Percentiles rank a stretch among this genome's conserved stretches.
Evolutionary conservation across 1,140 invertebrate species (phyloP).

Genomic region (Reticulitermes speratus): DNA sequence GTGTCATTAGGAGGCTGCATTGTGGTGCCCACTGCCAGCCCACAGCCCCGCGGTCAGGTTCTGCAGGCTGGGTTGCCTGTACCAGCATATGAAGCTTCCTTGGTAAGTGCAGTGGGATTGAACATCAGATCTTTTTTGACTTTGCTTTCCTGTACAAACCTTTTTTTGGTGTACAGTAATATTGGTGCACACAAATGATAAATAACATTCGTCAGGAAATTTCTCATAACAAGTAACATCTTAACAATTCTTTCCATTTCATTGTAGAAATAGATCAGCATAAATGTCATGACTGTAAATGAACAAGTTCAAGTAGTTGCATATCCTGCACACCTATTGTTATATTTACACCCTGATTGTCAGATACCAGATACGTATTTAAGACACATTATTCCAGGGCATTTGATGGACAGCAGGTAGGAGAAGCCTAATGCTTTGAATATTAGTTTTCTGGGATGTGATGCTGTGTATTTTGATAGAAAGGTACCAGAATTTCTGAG

Average conservation of each 20-base stretch:
- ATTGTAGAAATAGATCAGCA: neutral
- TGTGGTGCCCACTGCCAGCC: conserved; percentile 60
- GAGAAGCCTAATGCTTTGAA: too few relatives aligned
- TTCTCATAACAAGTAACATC: neutral
- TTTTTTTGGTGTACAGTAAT: neutral
- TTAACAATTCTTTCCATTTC: conserved; percentile 17
- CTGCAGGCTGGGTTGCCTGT: conserved; percentile 56
- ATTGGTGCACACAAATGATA: neutral
- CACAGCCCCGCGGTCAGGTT: conserved; percentile 44
- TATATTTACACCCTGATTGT: too few relatives aligned
- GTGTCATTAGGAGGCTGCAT: conserved; percentile 56
- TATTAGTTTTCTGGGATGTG: too few relatives aligned
- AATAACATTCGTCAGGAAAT: neutral
- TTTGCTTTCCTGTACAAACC: neutral
- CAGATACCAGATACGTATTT: too few relatives aligned
- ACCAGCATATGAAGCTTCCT: conserved; percentile 60
- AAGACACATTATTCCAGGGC: too few relatives aligned
- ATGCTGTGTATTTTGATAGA: too few relatives aligned
- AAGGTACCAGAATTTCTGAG: too few relatives aligned
- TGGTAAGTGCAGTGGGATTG: conserved; percentile 63
- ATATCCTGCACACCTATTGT: too few relatives aligned
- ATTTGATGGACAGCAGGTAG: too few relatives aligned
- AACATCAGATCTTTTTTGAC: neutral
- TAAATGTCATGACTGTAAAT: too few relatives aligned
- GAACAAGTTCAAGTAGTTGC: too few relatives aligned